These are phyloP conservation scores for Drosophila hawaiiensis DNA, from an alignment of 2,888 invertebrate genomes.

Conservation along the genomic window DNA sequence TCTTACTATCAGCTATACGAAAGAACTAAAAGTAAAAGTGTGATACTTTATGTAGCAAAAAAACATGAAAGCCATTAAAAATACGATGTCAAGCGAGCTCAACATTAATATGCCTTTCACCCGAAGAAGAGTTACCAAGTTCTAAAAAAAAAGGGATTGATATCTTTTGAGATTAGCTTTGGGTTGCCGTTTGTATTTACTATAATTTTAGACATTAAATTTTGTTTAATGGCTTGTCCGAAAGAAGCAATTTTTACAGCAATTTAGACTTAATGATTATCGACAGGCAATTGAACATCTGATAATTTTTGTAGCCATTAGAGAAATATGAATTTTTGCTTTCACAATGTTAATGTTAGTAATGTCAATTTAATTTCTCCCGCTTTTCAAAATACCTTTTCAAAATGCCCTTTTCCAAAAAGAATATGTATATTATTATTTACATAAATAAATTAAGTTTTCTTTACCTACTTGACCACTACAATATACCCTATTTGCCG, in stretches of 20 bases:
- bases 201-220: conserved; percentile 10
- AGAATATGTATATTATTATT: background rate
- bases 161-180: background rate
- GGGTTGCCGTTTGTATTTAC: conserved; percentile 11
- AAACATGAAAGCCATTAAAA: conserved; percentile 40
- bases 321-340: background rate
- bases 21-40: conserved; percentile 70
- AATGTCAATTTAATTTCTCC: background rate
- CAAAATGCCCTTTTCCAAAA: background rate
- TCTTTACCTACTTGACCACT: background rate
- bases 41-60: conserved; percentile 47
- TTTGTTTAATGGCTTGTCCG: conserved; percentile 14
- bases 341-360: background rate
- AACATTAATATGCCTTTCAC: conserved; percentile 24
- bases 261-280: background rate
- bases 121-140: background rate
- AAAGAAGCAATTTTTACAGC: background rate
- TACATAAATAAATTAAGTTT: background rate
- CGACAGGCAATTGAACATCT: background rate
- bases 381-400: background rate
- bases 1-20: conserved; percentile 44
- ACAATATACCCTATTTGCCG: background rate
- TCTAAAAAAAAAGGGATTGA: background rate
- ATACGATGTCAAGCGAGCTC: conserved; percentile 13
- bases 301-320: background rate